Conservation (phyloP, 2,888 invertebrate genomes). For the Chrysolina haemoptera region DNA sequence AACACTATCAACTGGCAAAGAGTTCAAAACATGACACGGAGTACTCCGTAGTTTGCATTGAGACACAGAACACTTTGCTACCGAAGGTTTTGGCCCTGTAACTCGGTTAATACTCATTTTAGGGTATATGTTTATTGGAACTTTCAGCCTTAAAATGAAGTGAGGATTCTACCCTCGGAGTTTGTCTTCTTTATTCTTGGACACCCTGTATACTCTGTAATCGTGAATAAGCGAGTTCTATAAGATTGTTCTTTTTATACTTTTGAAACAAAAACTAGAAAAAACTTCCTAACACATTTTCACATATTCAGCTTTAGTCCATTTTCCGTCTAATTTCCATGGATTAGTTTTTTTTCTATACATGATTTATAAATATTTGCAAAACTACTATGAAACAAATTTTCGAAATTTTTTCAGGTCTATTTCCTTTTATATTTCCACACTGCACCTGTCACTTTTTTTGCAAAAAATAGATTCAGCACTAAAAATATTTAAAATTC, state of each 20-base stretch:
- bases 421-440: constrained; percentile 29
- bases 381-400: constrained; percentile 28
- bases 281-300: background rate
- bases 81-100: too few species aligned
- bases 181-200: too few species aligned
- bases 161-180: too few species aligned
- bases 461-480: constrained; percentile 39
- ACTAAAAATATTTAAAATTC: constrained; percentile 42
- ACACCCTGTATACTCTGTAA: too few species aligned
- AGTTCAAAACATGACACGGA: too few species aligned
- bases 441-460: constrained; percentile 43
- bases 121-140: too few species aligned
- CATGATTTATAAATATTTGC: constrained; percentile 42
- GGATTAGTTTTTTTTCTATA: constrained; percentile 37
- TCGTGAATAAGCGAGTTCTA: too few species aligned
- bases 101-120: too few species aligned
- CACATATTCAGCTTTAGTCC: background rate
- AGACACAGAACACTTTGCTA: background rate
- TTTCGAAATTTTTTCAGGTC: constrained; percentile 12
- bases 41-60: too few species aligned
- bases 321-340: constrained; percentile 5
- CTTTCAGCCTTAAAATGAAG: too few species aligned
- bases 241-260: too few species aligned
- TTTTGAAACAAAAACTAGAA: too few species aligned
- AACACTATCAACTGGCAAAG: background rate